Percentiles rank a stretch among this genome's conserved stretches.
phyloP scores from a whole-genome alignment of 2,888 invertebrate species.

The Arrhopalites spinosus region DNA sequence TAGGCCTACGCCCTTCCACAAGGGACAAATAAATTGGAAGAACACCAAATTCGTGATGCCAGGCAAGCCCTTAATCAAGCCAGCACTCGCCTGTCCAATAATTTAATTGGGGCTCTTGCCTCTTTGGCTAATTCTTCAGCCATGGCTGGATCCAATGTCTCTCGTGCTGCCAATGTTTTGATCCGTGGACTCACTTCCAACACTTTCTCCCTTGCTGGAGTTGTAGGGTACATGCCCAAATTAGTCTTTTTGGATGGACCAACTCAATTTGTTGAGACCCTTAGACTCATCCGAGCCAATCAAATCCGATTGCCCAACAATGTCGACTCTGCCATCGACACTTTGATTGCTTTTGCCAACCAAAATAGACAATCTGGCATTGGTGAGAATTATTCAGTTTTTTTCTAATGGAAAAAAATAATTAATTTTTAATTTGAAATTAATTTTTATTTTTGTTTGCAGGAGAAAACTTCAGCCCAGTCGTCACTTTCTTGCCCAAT shows the following conservation, averaged over 20 bases:
- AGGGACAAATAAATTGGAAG: slow-evolving; percentile 19
- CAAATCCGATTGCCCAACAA: slow-evolving; percentile 54
- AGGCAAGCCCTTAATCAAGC: slow-evolving; percentile 53
- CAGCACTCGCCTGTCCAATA: slow-evolving; percentile 47
- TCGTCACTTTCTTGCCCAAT: slow-evolving; percentile 54
- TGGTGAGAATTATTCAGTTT: slow-evolving; percentile 47
- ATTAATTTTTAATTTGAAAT: too few relatives aligned
- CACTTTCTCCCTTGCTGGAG: slow-evolving; percentile 50
- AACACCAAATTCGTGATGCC: slow-evolving; percentile 47
- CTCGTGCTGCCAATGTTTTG: slow-evolving; percentile 52
- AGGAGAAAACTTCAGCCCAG: too few relatives aligned
- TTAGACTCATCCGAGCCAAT: slow-evolving; percentile 54
- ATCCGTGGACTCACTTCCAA: slow-evolving; percentile 52
- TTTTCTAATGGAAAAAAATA: too few relatives aligned
- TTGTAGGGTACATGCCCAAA: slow-evolving; percentile 56
- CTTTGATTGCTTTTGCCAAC: slow-evolving; percentile 53
- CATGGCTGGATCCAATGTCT: slow-evolving; percentile 52
- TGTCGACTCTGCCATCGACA: slow-evolving; percentile 54
- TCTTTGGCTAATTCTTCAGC: slow-evolving; percentile 50
- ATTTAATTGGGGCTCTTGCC: slow-evolving; percentile 49
- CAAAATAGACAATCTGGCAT: slow-evolving; percentile 52
- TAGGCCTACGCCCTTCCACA: slow-evolving; percentile 35
- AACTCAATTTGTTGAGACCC: slow-evolving; percentile 55
- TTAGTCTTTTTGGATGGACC: slow-evolving; percentile 56
- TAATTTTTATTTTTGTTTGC: too few relatives aligned